Evolutionary conservation across 2,797 vertebrate species (phyloP).

Genomic region (Ciconia nigra): DNA sequence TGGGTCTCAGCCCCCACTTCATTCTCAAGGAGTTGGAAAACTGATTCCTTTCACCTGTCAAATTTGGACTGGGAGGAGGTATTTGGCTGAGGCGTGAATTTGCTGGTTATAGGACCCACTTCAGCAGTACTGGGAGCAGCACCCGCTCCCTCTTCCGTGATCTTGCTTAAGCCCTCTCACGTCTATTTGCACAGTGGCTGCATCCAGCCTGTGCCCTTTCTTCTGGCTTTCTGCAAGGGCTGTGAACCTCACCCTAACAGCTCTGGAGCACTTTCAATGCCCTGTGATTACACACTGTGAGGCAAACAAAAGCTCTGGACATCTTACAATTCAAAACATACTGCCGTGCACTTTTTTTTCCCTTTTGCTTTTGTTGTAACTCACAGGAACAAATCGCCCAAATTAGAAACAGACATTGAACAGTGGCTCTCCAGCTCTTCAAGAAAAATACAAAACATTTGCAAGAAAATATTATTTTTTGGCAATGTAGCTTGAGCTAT

Average conservation of each 20-base stretch:
- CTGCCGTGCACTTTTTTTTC: background rate
- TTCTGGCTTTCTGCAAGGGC: background rate
- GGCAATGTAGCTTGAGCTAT: background rate
- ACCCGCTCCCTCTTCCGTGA: fast-evolving
- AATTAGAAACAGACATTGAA: slow-evolving; percentile 60
- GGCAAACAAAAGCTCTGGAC: slow-evolving; percentile 13
- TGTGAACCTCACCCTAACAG: background rate
- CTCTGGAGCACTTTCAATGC: background rate
- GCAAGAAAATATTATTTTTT: background rate
- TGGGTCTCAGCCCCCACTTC: background rate
- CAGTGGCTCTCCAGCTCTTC: slow-evolving; percentile 7
- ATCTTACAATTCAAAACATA: slow-evolving; percentile 43
- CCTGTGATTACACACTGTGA: background rate
- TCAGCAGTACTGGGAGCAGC: background rate
- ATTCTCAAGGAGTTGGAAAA: background rate
- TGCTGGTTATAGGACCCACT: background rate
- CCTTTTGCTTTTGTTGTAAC: slow-evolving; percentile 46
- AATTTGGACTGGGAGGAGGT: background rate
- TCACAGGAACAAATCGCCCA: slow-evolving; percentile 41
- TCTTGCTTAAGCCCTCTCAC: background rate
- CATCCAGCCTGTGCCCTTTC: background rate
- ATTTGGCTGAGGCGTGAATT: background rate
- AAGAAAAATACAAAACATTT: slow-evolving; percentile 47
- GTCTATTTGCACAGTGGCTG: background rate
- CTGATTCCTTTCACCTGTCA: background rate